Percentiles rank a stretch among this genome's conserved stretches.
phyloP scores from a whole-genome alignment of 2,888 invertebrate genomes.

The Rhagium mordax region DNA sequence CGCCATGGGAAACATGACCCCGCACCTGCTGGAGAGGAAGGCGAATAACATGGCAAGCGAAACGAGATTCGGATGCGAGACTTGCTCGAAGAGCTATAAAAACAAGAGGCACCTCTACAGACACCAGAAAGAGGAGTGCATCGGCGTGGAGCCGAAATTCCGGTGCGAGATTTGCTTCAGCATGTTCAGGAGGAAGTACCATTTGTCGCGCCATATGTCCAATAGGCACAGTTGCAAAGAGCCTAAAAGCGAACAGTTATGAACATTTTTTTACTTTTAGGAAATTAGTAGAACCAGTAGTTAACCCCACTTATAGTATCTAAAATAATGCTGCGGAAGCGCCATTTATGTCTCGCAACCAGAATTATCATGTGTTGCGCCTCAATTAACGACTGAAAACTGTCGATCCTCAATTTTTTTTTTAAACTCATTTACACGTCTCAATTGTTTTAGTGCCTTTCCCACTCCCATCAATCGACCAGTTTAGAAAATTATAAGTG shows the following conservation, averaged over 20 bases:
- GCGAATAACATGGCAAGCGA: slow-evolving; percentile 27
- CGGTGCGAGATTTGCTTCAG: slow-evolving; percentile 73
- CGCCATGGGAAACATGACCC: slow-evolving; percentile 43
- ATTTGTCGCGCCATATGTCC: slow-evolving; percentile 54
- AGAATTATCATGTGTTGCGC: too few species aligned
- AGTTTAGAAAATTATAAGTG: too few species aligned
- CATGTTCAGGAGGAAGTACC: slow-evolving; percentile 67
- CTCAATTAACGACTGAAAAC: too few species aligned
- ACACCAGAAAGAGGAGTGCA: slow-evolving; percentile 74
- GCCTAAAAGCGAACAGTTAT: not conserved
- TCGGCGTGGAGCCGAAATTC: slow-evolving; percentile 73
- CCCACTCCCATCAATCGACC: too few species aligned
- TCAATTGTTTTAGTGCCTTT: too few species aligned
- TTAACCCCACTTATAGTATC: too few species aligned
- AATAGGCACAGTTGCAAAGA: slow-evolving; percentile 8
- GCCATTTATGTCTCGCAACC: too few species aligned
- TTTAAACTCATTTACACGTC: too few species aligned
- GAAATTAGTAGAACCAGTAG: not conserved
- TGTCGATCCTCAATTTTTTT: too few species aligned
- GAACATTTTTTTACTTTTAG: slow-evolving; percentile 9
- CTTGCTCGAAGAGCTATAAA: slow-evolving; percentile 74
- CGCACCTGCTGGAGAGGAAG: not conserved
- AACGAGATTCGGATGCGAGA: slow-evolving; percentile 67
- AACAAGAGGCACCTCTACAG: slow-evolving; percentile 74
- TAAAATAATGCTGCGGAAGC: too few species aligned